phyloP scores from a whole-genome alignment of 2,888 invertebrate genomes.

The Cerastis leucographa region DNA sequence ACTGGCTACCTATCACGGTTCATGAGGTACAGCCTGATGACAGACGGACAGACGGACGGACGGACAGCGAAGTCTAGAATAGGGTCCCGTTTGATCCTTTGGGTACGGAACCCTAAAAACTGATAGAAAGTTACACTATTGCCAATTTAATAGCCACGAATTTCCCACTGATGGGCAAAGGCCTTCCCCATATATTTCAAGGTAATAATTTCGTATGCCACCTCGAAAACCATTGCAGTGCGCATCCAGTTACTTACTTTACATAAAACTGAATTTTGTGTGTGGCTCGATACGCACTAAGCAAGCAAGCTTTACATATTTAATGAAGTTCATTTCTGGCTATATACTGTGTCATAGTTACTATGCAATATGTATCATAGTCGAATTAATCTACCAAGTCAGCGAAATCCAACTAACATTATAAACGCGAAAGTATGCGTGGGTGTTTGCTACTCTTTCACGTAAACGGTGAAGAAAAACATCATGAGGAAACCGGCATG shows the following conservation, averaged over 20 bases:
- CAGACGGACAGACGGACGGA: too few relatives aligned
- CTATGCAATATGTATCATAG: too few relatives aligned
- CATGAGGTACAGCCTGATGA: too few relatives aligned
- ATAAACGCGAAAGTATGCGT: too few relatives aligned
- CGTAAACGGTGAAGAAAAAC: too few relatives aligned
- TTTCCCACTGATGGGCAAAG: background rate
- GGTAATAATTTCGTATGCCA: background rate
- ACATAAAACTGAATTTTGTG: background rate
- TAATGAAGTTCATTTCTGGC: conserved; percentile 16
- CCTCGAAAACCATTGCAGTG: background rate
- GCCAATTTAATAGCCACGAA: background rate
- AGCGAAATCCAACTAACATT: background rate
- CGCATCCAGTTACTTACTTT: background rate
- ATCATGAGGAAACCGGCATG: too few relatives aligned
- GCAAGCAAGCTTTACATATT: conserved; percentile 8
- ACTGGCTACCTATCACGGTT: too few relatives aligned
- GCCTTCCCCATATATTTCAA: background rate
- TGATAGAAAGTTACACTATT: background rate
- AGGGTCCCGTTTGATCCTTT: too few relatives aligned
- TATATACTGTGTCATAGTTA: conserved; percentile 26
- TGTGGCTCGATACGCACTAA: conserved; percentile 9
- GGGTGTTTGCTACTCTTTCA: too few relatives aligned
- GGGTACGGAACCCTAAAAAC: too few relatives aligned
- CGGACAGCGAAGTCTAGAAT: too few relatives aligned
- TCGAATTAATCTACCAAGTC: too few relatives aligned